Evolutionary conservation across 1,140 invertebrate species (phyloP).

Genomic region (Aphelenchoides fujianensis): DNA sequence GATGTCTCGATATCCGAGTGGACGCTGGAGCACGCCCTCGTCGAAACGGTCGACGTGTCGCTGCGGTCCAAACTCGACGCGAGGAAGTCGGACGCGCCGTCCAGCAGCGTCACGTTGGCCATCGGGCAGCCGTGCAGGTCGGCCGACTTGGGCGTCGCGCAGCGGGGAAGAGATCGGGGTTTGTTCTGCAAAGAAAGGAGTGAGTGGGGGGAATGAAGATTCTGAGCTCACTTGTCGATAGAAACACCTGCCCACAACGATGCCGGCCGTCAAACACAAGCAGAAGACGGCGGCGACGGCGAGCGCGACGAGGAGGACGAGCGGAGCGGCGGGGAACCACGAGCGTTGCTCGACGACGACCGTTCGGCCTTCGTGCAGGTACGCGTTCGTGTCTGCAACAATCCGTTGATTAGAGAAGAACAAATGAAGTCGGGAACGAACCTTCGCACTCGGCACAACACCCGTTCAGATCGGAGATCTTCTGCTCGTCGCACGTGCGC

Average conservation of each 20-base stretch:
- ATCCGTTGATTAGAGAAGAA: background rate
- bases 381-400: conserved; percentile 2
- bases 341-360: background rate
- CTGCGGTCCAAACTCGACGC: background rate
- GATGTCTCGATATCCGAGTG: background rate
- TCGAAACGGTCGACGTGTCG: background rate
- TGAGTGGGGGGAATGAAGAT: background rate
- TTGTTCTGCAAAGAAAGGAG: background rate
- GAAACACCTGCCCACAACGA: background rate
- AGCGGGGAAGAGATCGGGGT: background rate
- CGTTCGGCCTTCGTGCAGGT: conserved; percentile 8
- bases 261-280: background rate
- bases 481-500: background rate
- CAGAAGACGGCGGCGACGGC: background rate
- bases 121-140: background rate
- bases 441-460: conserved; percentile 3
- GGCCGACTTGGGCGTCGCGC: background rate
- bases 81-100: background rate
- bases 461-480: background rate
- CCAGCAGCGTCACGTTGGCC: background rate
- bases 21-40: background rate
- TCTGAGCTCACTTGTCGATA: too few species aligned
- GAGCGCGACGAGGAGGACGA: background rate
- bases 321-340: background rate
- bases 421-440: background rate